phyloP scores from a whole-genome alignment of 1,140 invertebrate species.

The Amphibalanus amphitrite region DNA sequence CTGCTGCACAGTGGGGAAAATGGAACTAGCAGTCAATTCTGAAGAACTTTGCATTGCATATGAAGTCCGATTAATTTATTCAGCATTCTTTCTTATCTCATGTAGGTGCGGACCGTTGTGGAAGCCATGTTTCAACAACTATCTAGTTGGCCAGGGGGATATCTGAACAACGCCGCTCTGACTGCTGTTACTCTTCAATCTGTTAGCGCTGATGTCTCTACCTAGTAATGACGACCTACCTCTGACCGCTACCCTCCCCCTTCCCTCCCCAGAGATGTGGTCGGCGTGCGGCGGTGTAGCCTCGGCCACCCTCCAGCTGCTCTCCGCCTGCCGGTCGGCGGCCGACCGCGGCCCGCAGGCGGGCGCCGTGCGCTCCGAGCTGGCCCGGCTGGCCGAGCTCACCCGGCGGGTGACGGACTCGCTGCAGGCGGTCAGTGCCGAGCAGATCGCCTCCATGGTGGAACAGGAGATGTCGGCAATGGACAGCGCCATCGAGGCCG shows the following conservation, averaged over 20 bases:
- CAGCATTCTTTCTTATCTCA: too few relatives aligned
- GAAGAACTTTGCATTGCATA: too few relatives aligned
- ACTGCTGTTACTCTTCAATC: too few relatives aligned
- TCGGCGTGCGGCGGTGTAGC: not conserved
- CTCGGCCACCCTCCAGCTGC: not conserved
- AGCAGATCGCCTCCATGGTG: slow-evolving; percentile 35
- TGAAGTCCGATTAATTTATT: too few relatives aligned
- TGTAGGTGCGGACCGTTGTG: too few relatives aligned
- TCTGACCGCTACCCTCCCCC: not conserved
- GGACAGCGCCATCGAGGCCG: slow-evolving; percentile 42
- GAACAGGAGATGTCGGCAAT: slow-evolving; percentile 77
- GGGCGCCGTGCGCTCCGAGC: not conserved
- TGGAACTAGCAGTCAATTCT: too few relatives aligned
- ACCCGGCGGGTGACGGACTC: not conserved
- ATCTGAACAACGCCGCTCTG: too few relatives aligned
- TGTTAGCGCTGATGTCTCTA: too few relatives aligned
- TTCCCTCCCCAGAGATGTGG: not conserved
- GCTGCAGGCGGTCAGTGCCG: slow-evolving; percentile 23
- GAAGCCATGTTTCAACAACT: too few relatives aligned
- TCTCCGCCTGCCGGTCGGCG: not conserved
- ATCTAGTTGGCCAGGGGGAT: too few relatives aligned
- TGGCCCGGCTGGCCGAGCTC: not conserved
- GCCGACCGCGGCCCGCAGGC: not conserved
- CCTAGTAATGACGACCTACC: not conserved
- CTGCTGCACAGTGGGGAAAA: too few relatives aligned